Evolutionary conservation across 1,140 invertebrate species (phyloP).

Genomic region (Pachyrhynchus sulphureomaculatus): DNA sequence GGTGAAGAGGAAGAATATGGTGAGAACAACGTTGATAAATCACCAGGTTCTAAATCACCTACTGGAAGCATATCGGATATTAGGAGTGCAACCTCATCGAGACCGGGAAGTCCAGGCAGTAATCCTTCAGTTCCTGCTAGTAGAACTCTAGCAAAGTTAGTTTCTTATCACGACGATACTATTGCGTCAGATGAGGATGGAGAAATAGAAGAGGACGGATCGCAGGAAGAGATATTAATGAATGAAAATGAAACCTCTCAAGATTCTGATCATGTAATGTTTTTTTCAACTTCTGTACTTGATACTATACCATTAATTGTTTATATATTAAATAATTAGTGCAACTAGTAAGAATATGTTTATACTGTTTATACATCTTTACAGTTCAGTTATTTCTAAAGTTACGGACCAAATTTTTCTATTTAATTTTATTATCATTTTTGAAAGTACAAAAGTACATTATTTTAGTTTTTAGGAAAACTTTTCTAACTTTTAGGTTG

Average conservation of each 20-base stretch:
- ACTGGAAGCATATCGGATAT: conserved; percentile 54
- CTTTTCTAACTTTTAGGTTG: conserved; percentile 47
- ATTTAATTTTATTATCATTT: too few relatives aligned
- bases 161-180: conserved; percentile 79
- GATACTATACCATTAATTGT: too few relatives aligned
- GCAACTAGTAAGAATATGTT: too few relatives aligned
- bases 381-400: too few relatives aligned
- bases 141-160: conserved; percentile 54
- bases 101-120: conserved; percentile 47
- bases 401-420: too few relatives aligned
- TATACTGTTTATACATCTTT: too few relatives aligned
- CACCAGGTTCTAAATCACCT: conserved; percentile 41
- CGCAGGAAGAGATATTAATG: conserved; percentile 27
- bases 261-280: conserved; percentile 5
- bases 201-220: conserved; percentile 38
- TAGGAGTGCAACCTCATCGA: conserved; percentile 49
- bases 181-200: conserved; percentile 77
- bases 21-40: conserved; percentile 39
- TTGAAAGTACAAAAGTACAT: too few relatives aligned
- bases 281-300: too few relatives aligned
- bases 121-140: conserved; percentile 42
- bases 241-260: conserved; percentile 15
- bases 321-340: too few relatives aligned
- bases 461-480: too few relatives aligned
- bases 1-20: conserved; percentile 72